These are phyloP conservation scores for Drosophila willistoni DNA, from an alignment of 1,140 invertebrate species.

Conservation along the genomic window DNA sequence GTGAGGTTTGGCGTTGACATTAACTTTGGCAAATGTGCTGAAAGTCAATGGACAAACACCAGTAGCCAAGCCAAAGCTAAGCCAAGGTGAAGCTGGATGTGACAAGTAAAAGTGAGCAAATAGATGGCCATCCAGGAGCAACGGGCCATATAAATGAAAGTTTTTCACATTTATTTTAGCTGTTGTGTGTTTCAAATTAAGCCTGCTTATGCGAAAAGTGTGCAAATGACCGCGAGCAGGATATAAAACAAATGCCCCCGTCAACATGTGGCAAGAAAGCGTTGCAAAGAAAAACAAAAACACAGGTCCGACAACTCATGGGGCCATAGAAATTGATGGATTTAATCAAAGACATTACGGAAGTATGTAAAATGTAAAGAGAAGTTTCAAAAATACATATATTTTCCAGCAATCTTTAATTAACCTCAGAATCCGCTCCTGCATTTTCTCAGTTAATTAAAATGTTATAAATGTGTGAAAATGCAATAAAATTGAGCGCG, in stretches of 20 bases:
- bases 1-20: conserved; percentile 2
- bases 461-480: conserved; percentile 76
- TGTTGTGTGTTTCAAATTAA: conserved; percentile 1
- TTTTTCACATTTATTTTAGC: conserved; percentile 60
- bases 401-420: too few relatives aligned
- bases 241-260: conserved; percentile 31
- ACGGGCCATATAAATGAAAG: conserved; percentile 64
- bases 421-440: background rate
- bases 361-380: too few relatives aligned
- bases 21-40: conserved; percentile 44
- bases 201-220: conserved; percentile 24
- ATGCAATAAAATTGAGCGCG: conserved; percentile 59
- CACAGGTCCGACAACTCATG: too few relatives aligned
- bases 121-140: conserved; percentile 55
- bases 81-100: conserved; percentile 32
- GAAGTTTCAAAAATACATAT: too few relatives aligned
- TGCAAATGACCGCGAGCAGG: conserved; percentile 61
- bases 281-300: conserved; percentile 52
- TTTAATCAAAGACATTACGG: too few relatives aligned
- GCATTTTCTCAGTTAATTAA: conserved; percentile 57
- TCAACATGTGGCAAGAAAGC: conserved; percentile 52
- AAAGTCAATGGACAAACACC: conserved; percentile 51
- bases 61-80: conserved; percentile 26
- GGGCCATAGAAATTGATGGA: too few relatives aligned
- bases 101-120: conserved; percentile 77